These are phyloP conservation scores for Elegia similella DNA, from an alignment of 2,888 invertebrate species.

Conservation along the genomic window DNA sequence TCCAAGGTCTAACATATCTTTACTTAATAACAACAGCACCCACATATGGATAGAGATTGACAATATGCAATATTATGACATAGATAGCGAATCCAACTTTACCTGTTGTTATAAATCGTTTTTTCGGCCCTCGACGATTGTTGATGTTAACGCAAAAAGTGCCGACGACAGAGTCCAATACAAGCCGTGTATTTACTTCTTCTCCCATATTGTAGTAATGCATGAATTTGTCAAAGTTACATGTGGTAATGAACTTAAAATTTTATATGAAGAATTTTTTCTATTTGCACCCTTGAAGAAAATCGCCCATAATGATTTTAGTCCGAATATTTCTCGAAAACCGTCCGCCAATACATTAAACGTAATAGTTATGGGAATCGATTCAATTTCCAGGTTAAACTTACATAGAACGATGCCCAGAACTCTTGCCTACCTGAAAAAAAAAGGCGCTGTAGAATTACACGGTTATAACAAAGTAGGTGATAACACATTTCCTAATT, in stretches of 20 bases:
- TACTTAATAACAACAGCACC: constrained; percentile 82
- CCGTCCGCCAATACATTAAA: constrained; percentile 70
- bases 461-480: constrained; percentile 96
- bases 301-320: constrained; percentile 35
- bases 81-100: constrained; percentile 63
- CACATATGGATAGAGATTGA: constrained; percentile 79
- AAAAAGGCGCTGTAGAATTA: constrained; percentile 87
- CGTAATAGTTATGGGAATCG: constrained; percentile 91
- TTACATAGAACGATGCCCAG: constrained; percentile 91
- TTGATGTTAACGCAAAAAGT: constrained; percentile 63
- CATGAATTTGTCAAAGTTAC: constrained; percentile 86
- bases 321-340: constrained; percentile 35
- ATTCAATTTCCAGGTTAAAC: constrained; percentile 92
- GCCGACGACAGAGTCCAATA: constrained; percentile 75
- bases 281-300: constrained; percentile 81
- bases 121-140: constrained; percentile 72
- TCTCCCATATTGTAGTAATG: constrained; percentile 58
- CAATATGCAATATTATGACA: constrained; percentile 71
- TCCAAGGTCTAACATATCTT: constrained; percentile 67
- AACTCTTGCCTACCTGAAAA: constrained; percentile 83
- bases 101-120: constrained; percentile 84
- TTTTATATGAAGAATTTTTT: constrained; percentile 85
- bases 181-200: constrained; percentile 74
- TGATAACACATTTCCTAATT: constrained; percentile 96
- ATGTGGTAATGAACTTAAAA: constrained; percentile 75